Evolutionary conservation across 2,888 invertebrate species (phyloP).

Genomic region (Mesochorus sp.): DNA sequence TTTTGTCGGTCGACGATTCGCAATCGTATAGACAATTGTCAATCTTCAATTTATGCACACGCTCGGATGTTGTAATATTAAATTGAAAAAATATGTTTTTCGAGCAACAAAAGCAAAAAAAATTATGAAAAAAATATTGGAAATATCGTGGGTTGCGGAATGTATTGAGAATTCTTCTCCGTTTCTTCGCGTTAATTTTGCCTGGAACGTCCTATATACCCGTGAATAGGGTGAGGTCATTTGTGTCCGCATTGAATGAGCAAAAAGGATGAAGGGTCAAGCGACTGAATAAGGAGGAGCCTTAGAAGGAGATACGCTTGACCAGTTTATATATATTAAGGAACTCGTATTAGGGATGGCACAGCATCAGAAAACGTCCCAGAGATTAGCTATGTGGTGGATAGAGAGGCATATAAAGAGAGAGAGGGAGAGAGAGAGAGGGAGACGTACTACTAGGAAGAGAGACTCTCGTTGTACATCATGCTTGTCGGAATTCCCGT

Average conservation of each 20-base stretch:
- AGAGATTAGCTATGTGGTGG: constrained; percentile 5
- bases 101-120: no score
- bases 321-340: constrained; percentile 40
- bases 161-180: background rate
- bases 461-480: constrained; percentile 46
- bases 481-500: constrained; percentile 57
- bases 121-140: no score
- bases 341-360: constrained; percentile 47
- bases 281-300: constrained; percentile 21
- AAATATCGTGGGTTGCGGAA: background rate
- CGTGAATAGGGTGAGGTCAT: background rate
- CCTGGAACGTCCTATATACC: no score
- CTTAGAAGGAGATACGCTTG: constrained; percentile 17
- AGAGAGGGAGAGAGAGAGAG: background rate
- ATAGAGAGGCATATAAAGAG: background rate
- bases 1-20: constrained; percentile 26
- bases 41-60: background rate
- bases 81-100: no score
- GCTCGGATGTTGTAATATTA: background rate
- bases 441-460: constrained; percentile 43
- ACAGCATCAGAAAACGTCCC: constrained; percentile 8
- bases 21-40: no score
- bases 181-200: no score
- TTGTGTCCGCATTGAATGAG: constrained; percentile 21
- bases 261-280: constrained; percentile 23